Evolutionary conservation across 2,888 invertebrate species (phyloP), one percentile per base, ranked within the genome.

Genomic region (Coenonympha arcania): DNA sequence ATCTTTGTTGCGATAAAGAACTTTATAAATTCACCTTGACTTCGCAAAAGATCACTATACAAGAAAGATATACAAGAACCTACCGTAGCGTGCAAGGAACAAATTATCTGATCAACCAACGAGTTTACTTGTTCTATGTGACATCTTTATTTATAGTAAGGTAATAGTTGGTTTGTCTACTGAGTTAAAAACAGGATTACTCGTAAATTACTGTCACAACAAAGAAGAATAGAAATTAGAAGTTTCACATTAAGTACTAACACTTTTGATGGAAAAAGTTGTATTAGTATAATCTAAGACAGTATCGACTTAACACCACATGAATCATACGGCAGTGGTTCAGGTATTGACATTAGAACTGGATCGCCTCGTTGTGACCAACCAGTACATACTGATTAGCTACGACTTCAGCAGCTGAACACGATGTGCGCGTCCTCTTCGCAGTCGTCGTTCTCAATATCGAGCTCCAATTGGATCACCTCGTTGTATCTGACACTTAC

Each of bases 401-500:
- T 31, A 8, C 15, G 31, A 31, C 9, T n/a, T 26, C 9, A 26
- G 9, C 3, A 26, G 26, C 24, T 24, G 24, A 8, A 3, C 4
- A 26, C 26, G 9, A 26, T 26, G n/a, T 4, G 9, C 4, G 8
- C 26, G 2, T 26, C n/a, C n/a, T 26, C 26, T 68, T 98, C 96
- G 52, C 95, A 95, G 71, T 95, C 93, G 77, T 99, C 99, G 50
- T 89, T 89, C 61, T 91, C 91, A 65, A 97, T 91, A 79, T 98
- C 96, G 83, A 97, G 99, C 65, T 98, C 97, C 86, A 99, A 99
- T 81, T 99, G 98, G 62, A 99, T 98, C 8, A 99, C 99, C 79
- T 99, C 99, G 82, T 99, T 28, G 5, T 4, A 11, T 4, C 4
- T 13, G 11, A 0, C 9, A 68, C 34, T 34, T n/a, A 34, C 34